phyloP scores from a whole-genome alignment of 2,797 vertebrate species.

The Chromis chromis region DNA sequence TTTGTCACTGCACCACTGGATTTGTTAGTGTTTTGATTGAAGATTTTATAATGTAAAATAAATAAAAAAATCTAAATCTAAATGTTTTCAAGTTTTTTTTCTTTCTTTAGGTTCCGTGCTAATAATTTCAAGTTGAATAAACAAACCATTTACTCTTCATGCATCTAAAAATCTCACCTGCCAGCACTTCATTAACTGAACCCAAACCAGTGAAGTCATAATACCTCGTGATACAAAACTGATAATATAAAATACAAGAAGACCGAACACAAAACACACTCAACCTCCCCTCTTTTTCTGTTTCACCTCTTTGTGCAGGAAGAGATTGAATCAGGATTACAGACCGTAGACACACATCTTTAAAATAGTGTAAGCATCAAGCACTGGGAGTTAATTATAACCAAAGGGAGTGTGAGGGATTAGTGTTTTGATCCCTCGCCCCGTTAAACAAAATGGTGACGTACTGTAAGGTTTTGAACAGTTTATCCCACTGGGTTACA shows the following conservation, averaged over 20 bases:
- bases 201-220: slow-evolving; percentile 10
- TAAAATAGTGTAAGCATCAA: slow-evolving; percentile 65
- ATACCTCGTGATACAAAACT: slow-evolving; percentile 29
- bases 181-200: not conserved
- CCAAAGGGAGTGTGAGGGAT: slow-evolving; percentile 78
- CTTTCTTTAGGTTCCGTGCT: not conserved
- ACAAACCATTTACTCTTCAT: slow-evolving; percentile 7
- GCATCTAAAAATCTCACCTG: not conserved
- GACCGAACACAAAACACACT: slow-evolving; percentile 38
- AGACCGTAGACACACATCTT: slow-evolving; percentile 63
- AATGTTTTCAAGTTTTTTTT: slow-evolving; percentile 12
- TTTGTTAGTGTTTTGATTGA: slow-evolving; percentile 66
- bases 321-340: slow-evolving; percentile 61
- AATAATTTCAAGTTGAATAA: slow-evolving; percentile 15
- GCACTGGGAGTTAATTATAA: slow-evolving; percentile 74
- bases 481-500: slow-evolving; percentile 62
- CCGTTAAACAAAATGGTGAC: slow-evolving; percentile 78
- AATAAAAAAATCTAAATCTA: not conserved
- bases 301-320: slow-evolving; percentile 26
- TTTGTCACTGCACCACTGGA: slow-evolving; percentile 28
- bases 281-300: slow-evolving; percentile 12
- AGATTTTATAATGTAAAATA: slow-evolving; percentile 10
- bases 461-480: slow-evolving; percentile 61
- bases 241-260: slow-evolving; percentile 24
- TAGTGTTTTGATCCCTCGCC: slow-evolving; percentile 86